Evolutionary conservation across 2,888 invertebrate species (phyloP), one percentile per base, ranked within the genome.

Genomic region (Prosapia bicincta): DNA sequence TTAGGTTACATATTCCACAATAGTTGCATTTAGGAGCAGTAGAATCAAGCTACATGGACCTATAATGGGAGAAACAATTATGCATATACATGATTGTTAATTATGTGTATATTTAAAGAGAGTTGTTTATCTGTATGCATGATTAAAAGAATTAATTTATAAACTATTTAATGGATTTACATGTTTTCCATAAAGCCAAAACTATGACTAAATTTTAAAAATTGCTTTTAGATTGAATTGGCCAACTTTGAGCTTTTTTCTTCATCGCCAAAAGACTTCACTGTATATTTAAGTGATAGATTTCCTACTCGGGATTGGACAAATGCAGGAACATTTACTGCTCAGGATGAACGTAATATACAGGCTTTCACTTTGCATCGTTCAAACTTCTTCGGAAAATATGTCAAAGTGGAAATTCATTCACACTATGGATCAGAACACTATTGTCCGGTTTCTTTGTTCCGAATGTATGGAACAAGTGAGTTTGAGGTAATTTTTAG

Each of bases 181-280:
- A n/a, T n/a, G n/a, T n/a, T n/a, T n/a, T n/a, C n/a, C n/a, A n/a
- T n/a, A n/a, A n/a, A n/a, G n/a, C n/a, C n/a, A n/a, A n/a, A n/a
- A n/a, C n/a, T n/a, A n/a, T n/a, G n/a, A n/a, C n/a, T n/a, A n/a
- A n/a, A n/a, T n/a, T n/a, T n/a, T n/a, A n/a, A n/a, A n/a, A n/a
- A n/a, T n/a, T 38, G 38, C 20, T 80, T 81, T 13, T 80, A 85
- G 86, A 92, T 99, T 78, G 98, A 99, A 82, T 87, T 99, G 81
- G 99, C 98, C 2, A 99, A 99, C 85, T 96, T 97, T 84, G 99
- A 99, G 85, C 87, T 99, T 77, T 99, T 99, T 86, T 98, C 99
- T 7, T 99, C 98, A 0, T 94, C 95, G 26, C 98, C 98, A 15
- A 94, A 94, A 85, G 95, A 96, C 79, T 94, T 99, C 84, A 91